Evolutionary conservation across 2,113 vertebrate genomes (phyloP).

Genomic region (Hydrolagus affinis): DNA sequence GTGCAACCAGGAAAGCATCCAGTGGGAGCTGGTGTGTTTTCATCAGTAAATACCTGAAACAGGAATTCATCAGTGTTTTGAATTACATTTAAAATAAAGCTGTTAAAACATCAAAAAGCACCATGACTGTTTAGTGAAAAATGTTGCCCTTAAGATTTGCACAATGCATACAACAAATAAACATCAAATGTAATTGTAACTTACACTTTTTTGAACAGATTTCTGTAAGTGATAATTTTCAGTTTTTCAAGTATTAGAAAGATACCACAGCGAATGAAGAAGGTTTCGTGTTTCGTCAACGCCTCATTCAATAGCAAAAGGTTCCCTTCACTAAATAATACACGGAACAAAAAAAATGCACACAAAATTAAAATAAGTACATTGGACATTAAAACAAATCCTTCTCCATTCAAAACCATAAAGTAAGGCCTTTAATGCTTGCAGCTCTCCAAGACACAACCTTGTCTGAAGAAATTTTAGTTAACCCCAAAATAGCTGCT

Average conservation of each 20-base stretch:
- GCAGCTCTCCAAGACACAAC: too few species aligned
- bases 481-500: too few species aligned
- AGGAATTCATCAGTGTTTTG: conserved; percentile 1
- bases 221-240: conserved; percentile 93
- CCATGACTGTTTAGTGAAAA: not conserved
- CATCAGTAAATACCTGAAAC: conserved; percentile 73
- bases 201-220: conserved; percentile 98
- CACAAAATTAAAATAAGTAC: not conserved
- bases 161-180: not conserved
- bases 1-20: conserved; percentile 79
- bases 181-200: conserved; percentile 34
- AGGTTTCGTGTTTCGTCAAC: conserved; percentile 80
- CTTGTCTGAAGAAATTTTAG: too few species aligned
- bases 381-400: not conserved
- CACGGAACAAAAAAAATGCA: conserved; percentile 27
- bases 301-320: conserved; percentile 84
- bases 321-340: conserved; percentile 75
- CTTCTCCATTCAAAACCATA: too few species aligned
- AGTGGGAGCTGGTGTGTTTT: conserved; percentile 86
- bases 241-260: conserved; percentile 97
- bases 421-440: too few species aligned
- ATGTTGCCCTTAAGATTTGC: not conserved
- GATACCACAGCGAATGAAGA: conserved; percentile 96
- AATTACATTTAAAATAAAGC: not conserved
- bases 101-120: not conserved